Conservation (phyloP, 2,888 invertebrate genomes). For the Dilophus febrilis region DNA sequence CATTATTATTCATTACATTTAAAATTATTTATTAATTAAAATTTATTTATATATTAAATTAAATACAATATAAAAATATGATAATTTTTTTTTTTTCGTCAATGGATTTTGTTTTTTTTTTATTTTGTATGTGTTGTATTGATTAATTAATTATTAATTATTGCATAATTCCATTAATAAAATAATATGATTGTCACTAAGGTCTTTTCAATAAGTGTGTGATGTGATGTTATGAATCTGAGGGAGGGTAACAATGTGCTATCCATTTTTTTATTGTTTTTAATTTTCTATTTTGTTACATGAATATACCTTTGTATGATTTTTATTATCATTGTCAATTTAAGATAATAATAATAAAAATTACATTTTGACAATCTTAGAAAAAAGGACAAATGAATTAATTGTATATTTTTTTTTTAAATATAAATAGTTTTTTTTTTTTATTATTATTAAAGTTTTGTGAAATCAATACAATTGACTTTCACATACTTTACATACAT, state of each 20-base stretch:
- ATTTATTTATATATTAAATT: too few relatives aligned
- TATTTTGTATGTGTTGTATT: neutral
- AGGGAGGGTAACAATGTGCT: too few relatives aligned
- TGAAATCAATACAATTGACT: neutral
- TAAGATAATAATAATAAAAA: too few relatives aligned
- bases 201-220: too few relatives aligned
- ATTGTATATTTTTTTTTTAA: neutral
- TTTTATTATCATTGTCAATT: too few relatives aligned
- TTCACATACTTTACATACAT: neutral
- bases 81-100: neutral
- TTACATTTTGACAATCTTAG: constrained; percentile 3
- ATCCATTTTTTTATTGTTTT: neutral
- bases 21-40: too few relatives aligned
- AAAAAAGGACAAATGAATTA: constrained; percentile 6
- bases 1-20: too few relatives aligned
- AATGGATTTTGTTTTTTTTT: neutral
- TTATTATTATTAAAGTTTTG: neutral
- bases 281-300: neutral
- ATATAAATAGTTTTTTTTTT: neutral
- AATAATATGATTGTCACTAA: neutral
- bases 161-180: constrained; percentile 2
- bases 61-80: too few relatives aligned
- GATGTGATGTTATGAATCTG: too few relatives aligned
- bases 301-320: too few relatives aligned
- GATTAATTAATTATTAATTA: neutral